Evolutionary conservation across 2,797 vertebrate genomes (phyloP).

Genomic region (Siniperca obscura): DNA sequence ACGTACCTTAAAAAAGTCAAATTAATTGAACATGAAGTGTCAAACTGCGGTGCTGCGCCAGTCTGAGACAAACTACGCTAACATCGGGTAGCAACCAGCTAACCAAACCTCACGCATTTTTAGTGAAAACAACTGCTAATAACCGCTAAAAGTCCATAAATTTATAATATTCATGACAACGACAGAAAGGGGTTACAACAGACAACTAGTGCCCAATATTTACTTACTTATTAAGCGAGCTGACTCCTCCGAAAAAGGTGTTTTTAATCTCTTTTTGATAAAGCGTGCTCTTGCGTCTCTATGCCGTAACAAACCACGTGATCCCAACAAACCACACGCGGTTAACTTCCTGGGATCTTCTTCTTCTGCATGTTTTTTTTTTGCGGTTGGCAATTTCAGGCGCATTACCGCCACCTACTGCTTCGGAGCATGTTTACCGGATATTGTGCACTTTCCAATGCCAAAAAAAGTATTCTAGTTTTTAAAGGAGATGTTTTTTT

Average conservation of each 20-base stretch:
- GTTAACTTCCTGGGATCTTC: slow-evolving; percentile 2
- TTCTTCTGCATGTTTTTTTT: not conserved
- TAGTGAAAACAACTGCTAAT: not conserved
- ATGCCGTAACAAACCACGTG: not conserved
- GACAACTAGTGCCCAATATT: fast-evolving
- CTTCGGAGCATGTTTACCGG: not conserved
- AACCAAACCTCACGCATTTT: not conserved
- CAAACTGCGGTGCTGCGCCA: not conserved
- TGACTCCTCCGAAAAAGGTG: not conserved
- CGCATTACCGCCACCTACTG: not conserved
- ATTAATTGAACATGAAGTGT: fast-evolving
- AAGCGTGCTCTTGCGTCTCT: not conserved
- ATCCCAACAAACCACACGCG: slow-evolving; percentile 20
- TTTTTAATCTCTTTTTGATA: fast-evolving
- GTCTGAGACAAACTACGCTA: not conserved
- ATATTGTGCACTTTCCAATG: too few species aligned
- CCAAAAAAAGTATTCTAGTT: too few species aligned
- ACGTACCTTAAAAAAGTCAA: fast-evolving
- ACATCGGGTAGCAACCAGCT: not conserved
- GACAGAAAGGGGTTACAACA: fast-evolving
- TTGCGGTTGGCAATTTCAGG: fast-evolving
- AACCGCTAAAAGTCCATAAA: fast-evolving
- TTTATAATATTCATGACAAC: fast-evolving
- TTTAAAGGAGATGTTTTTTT: too few species aligned
- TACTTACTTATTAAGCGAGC: not conserved